Evolutionary conservation across 2,888 invertebrate genomes (phyloP), one percentile per base, ranked within the genome.

Genomic region (Polyommatus icarus): DNA sequence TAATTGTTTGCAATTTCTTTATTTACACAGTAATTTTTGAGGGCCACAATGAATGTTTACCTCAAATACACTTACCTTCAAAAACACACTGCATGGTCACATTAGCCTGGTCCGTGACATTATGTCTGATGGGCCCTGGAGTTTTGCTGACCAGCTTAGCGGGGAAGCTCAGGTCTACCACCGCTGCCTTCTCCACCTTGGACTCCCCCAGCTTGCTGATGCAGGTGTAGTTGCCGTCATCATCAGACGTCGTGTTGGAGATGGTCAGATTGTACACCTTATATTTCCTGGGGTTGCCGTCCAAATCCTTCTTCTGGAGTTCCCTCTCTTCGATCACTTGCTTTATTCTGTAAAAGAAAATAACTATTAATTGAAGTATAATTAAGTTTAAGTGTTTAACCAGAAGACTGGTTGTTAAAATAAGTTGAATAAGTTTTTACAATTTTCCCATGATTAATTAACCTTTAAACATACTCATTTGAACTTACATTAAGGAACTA

Each of bases 201-300:
- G 79, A 80, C 1, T 86, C 87, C 0, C 82, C 87, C 1, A 83
- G 71, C 24, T 78, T 84, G 1, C 87, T 86, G 5, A 84, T 50
- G 76, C 94, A 94, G 0, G 88, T 89, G 83, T 92, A 94, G 80
- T 90, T 87, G 0, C 93, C 93, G 0, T 89, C 86, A 29, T 92
- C 89, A 0, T 80, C 82, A 1, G 83, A 80, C 0, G 87, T 90
- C 0, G 88, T 86, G 61, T 90, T 87, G 0, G 78, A 36, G 20
- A 94, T 86, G 0, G 82, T 84, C 57, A 94, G 72, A 5, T 85
- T 87, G 3, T 88, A 87, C 59, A 84, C 85, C 50, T 84, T 87
- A 50, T 83, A 84, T 24, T 85, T 88, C 1, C 81, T 84, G 0
- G 77, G 78, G 71, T 84, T 86, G 1, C 90, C 92, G 76, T 90